phyloP scores from a whole-genome alignment of 2,888 invertebrate genomes.

The Agriotes lineatus region DNA sequence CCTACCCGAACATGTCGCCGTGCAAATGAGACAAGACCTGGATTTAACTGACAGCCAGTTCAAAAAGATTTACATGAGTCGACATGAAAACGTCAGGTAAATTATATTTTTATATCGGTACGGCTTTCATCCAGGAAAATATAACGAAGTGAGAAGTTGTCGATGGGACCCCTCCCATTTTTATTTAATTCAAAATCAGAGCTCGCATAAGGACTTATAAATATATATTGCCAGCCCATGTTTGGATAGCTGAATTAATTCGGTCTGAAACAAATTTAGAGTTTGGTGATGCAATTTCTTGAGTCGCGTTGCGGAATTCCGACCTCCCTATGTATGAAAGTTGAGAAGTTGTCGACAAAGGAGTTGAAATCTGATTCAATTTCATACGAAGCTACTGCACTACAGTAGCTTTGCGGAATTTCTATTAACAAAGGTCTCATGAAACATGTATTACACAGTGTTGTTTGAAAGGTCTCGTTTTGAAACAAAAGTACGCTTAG shows the following conservation, averaged over 20 bases:
- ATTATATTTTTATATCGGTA: no score
- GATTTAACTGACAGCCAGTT: constrained; percentile 94
- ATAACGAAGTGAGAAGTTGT: not conserved
- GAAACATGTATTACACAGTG: not conserved
- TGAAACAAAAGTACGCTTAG: no score
- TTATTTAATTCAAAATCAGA: constrained; percentile 6
- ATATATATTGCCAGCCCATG: not conserved
- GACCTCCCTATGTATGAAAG: not conserved
- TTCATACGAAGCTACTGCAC: not conserved
- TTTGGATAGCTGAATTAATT: constrained; percentile 5
- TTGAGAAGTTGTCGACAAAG: no score
- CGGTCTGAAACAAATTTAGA: not conserved
- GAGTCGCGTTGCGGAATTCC: not conserved
- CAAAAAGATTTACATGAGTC: constrained; percentile 97
- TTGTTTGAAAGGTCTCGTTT: no score
- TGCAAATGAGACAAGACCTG: constrained; percentile 95
- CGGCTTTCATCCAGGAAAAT: no score
- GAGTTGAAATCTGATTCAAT: not conserved
- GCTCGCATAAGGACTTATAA: not conserved
- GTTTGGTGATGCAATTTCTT: not conserved
- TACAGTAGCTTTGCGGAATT: not conserved
- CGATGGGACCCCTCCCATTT: not conserved
- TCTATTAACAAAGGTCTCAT: not conserved
- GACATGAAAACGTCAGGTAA: constrained; percentile 96
- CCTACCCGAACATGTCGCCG: constrained; percentile 95